phyloP scores from a whole-genome alignment of 2,113 vertebrate genomes.

The Bos javanicus region DNA sequence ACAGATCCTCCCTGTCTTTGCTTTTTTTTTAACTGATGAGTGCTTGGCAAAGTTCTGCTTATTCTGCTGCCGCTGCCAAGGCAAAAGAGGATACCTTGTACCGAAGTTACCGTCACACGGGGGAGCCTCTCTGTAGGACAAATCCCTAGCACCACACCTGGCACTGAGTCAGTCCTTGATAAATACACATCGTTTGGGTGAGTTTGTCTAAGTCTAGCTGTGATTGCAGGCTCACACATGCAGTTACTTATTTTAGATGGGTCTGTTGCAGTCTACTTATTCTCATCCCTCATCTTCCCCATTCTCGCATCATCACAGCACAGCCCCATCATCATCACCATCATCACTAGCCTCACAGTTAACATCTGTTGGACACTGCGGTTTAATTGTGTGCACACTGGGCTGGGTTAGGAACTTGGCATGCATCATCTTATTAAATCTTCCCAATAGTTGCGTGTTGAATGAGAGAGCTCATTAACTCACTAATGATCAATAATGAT shows the following conservation, averaged over 20 bases:
- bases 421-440: neutral
- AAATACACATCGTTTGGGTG: too few species aligned
- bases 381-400: neutral
- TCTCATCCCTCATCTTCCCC: neutral
- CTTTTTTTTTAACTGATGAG: neutral
- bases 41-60: neutral
- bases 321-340: neutral
- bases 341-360: neutral
- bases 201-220: neutral
- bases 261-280: neutral
- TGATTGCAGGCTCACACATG: neutral
- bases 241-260: neutral
- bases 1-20: too few species aligned
- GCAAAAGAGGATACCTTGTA: too few species aligned
- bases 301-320: too few species aligned
- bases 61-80: neutral
- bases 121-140: neutral
- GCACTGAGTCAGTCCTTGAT: neutral
- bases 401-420: neutral
- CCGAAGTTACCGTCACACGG: fast-evolving
- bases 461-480: neutral
- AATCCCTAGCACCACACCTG: neutral
- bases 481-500: neutral
- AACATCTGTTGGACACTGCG: too few species aligned
- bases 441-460: neutral